Evolutionary conservation across 2,113 vertebrate species (phyloP).

Genomic region (Aptenodytes patagonicus): DNA sequence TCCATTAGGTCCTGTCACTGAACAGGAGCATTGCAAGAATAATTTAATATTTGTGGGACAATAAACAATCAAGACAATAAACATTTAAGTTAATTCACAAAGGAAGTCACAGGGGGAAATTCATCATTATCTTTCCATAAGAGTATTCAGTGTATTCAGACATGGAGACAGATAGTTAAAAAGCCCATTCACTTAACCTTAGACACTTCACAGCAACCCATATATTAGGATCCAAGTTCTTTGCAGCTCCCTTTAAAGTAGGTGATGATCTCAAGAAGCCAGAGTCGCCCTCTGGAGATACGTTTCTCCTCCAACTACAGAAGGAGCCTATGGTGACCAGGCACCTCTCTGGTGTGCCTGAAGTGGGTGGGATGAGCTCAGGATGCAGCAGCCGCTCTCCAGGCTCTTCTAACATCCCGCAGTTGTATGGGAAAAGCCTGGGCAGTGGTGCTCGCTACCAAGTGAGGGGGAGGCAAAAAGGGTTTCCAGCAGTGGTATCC

Average conservation of each 20-base stretch:
- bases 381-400: not conserved
- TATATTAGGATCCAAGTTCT: not conserved
- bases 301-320: not conserved
- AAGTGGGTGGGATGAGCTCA: not conserved
- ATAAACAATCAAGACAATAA: not conserved
- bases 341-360: not conserved
- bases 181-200: not conserved
- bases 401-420: not conserved
- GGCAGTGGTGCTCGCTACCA: not conserved
- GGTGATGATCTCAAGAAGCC: not conserved
- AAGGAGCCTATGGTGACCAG: not conserved
- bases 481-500: not conserved
- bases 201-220: not conserved
- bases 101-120: not conserved
- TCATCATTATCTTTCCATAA: not conserved
- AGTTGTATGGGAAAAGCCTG: not conserved
- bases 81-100: not conserved
- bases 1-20: not conserved
- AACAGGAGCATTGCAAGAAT: not conserved
- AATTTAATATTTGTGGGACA: not conserved
- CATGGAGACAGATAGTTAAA: not conserved
- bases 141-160: not conserved
- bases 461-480: not conserved
- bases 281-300: not conserved
- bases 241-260: conserved; percentile 7